Percentiles rank a stretch among this genome's conserved stretches.
Evolutionary conservation across 2,888 invertebrate species (phyloP).

Genomic region (Macrophya alboannulata): DNA sequence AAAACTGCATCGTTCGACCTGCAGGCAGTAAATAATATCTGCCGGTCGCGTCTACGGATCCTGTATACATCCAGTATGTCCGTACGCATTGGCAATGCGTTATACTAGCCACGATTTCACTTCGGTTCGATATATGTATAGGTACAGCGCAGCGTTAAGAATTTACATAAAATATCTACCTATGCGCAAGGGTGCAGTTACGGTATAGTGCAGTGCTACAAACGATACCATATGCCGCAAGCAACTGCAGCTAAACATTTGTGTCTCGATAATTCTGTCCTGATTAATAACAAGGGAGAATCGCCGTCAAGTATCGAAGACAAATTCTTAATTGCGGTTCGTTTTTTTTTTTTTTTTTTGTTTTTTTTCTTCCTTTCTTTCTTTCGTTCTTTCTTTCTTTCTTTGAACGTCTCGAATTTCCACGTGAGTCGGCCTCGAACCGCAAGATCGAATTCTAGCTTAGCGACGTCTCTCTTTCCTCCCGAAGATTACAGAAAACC

Average conservation of each 20-base stretch:
- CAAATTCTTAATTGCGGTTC: slow-evolving; percentile 18
- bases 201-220: not conserved
- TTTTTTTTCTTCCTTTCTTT: not conserved
- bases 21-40: slow-evolving; percentile 57
- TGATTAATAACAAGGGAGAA: not conserved
- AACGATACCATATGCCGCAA: not conserved
- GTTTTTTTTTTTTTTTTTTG: not conserved
- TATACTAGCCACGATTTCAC: slow-evolving; percentile 25
- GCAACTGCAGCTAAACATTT: not conserved
- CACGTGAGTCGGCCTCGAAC: not conserved
- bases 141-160: slow-evolving; percentile 32
- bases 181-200: slow-evolving; percentile 10
- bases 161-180: slow-evolving; percentile 55
- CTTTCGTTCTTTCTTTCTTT: not conserved
- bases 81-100: slow-evolving; percentile 47
- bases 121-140: not conserved
- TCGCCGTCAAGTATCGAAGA: slow-evolving; percentile 25
- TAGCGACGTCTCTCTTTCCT: slow-evolving; percentile 24
- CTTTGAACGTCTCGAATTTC: slow-evolving; percentile 5
- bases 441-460: slow-evolving; percentile 27
- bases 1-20: slow-evolving; percentile 49
- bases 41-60: slow-evolving; percentile 55
- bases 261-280: not conserved
- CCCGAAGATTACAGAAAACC: slow-evolving; percentile 46
- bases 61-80: not conserved